Percentiles rank a stretch among this genome's conserved stretches.
Conservation (phyloP, 2,797 vertebrate species). For the Microctenopoma steveboyesi region DNA sequence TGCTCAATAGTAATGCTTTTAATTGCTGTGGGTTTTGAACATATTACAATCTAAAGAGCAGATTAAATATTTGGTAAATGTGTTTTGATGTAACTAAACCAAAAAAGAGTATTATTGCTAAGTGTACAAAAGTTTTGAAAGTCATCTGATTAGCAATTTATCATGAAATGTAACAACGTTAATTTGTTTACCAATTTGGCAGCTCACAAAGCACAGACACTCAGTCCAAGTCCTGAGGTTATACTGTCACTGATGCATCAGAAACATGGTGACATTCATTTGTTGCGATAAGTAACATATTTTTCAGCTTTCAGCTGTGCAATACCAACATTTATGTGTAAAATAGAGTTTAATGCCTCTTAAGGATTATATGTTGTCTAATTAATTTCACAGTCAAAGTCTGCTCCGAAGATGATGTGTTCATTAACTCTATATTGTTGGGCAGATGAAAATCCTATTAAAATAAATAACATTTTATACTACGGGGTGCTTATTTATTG, state of each 20-base stretch:
- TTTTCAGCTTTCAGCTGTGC: constrained; percentile 60
- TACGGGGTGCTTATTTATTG: constrained; percentile 66
- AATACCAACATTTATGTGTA: constrained; percentile 63
- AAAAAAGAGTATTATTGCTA: constrained; percentile 40
- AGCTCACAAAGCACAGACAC: constrained; percentile 32
- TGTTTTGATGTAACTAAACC: constrained; percentile 48
- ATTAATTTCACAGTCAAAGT: constrained; percentile 72
- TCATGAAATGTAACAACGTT: constrained; percentile 52
- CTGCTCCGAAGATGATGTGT: constrained; percentile 80
- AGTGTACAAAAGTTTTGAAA: constrained; percentile 60
- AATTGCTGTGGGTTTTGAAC: constrained; percentile 77
- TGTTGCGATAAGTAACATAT: constrained; percentile 67
- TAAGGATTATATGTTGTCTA: constrained; percentile 66
- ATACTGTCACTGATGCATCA: constrained; percentile 39
- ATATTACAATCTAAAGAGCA: constrained; percentile 74
- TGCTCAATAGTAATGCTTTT: constrained; percentile 74
- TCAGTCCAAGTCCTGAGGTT: constrained; percentile 43
- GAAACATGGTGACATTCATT: constrained; percentile 54
- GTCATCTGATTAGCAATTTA: constrained; percentile 58
- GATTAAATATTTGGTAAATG: constrained; percentile 48
- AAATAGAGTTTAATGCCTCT: constrained; percentile 59
- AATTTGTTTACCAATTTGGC: constrained; percentile 52
- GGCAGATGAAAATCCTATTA: constrained; percentile 79
- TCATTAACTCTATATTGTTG: constrained; percentile 76
- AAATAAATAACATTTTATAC: constrained; percentile 82